phyloP scores from a whole-genome alignment of 2,113 vertebrate species.

The Edolisoma coerulescens region DNA sequence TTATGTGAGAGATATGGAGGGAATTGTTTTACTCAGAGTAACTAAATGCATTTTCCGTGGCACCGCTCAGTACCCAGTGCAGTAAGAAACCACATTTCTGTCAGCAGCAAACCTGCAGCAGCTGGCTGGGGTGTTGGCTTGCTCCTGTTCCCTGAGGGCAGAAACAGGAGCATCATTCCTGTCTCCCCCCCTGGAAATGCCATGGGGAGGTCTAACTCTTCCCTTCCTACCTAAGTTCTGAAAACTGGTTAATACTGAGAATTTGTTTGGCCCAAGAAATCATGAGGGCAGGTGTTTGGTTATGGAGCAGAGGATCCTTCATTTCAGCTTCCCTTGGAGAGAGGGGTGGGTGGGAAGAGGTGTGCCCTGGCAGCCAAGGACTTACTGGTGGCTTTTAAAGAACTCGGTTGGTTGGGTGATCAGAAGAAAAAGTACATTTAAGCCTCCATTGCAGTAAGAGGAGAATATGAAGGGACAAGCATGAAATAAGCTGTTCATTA shows the following conservation, averaged over 20 bases:
- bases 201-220: accelerated
- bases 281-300: accelerated
- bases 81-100: not conserved
- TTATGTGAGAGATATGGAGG: not conserved
- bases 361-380: not conserved
- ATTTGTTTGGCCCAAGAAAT: not conserved
- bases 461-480: not conserved
- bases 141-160: not conserved
- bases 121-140: not conserved
- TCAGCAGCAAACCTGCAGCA: not conserved
- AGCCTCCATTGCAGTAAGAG: not conserved
- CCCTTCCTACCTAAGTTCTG: no score
- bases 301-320: not conserved
- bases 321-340: not conserved
- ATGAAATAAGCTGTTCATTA: not conserved
- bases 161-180: not conserved
- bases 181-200: not conserved
- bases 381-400: not conserved
- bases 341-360: not conserved
- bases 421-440: not conserved
- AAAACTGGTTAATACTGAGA: not conserved
- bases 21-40: not conserved
- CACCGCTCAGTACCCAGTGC: not conserved
- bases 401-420: not conserved
- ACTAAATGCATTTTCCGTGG: not conserved